Evolutionary conservation across 2,113 vertebrate genomes (phyloP).

Genomic region (Nannobrachium achirus): DNA sequence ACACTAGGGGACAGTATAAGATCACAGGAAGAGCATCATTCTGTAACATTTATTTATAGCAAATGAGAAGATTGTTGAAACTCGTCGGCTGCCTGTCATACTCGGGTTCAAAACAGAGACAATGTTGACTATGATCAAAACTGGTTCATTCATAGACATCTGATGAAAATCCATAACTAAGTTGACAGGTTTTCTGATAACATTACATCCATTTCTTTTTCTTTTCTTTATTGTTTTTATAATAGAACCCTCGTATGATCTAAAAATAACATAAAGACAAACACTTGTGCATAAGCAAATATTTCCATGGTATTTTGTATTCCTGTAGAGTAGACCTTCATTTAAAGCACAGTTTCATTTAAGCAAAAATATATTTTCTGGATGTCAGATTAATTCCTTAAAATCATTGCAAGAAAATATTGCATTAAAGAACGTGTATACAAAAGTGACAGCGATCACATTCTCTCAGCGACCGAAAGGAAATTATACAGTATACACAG

Average conservation of each 20-base stretch:
- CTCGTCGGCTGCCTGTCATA: too few relatives aligned
- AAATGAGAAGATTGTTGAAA: too few relatives aligned
- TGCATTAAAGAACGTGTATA: conserved; percentile 16
- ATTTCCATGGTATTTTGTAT: not conserved
- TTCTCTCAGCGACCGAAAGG: conserved; percentile 23
- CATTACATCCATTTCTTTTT: conserved; percentile 31
- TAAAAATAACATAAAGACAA: not conserved
- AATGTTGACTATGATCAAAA: not conserved
- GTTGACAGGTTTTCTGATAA: not conserved
- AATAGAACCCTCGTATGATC: not conserved
- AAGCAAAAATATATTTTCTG: conserved; percentile 7
- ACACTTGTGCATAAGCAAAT: too few relatives aligned
- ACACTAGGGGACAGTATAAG: conserved; percentile 58
- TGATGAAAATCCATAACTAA: too few relatives aligned
- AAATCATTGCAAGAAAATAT: conserved; percentile 4
- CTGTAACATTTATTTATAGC: not conserved
- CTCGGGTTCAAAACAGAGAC: too few relatives aligned
- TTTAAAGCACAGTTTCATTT: not conserved
- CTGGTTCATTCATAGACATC: not conserved
- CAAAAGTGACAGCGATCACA: not conserved
- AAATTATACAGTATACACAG: conserved; percentile 4
- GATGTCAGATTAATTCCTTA: not conserved
- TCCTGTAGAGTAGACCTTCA: conserved; percentile 28
- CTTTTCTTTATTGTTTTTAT: conserved; percentile 7
- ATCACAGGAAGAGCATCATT: not conserved